phyloP scores from a whole-genome alignment of 2,888 invertebrate species.

The Endotricha flammealis region DNA sequence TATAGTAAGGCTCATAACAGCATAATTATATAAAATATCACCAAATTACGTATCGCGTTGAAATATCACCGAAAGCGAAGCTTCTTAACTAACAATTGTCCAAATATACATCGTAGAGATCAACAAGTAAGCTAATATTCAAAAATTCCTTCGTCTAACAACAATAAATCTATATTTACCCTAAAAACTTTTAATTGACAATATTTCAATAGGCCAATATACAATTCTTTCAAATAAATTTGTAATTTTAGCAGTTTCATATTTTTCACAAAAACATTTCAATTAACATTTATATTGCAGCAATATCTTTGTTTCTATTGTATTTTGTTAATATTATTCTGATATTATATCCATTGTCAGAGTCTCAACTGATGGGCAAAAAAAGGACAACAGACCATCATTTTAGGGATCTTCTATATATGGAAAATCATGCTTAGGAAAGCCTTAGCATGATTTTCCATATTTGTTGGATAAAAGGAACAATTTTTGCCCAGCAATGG shows the following conservation, averaged over 20 bases:
- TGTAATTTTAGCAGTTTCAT: background rate
- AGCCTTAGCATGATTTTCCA: too few species aligned
- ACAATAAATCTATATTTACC: conserved; percentile 15
- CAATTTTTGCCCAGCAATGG: too few species aligned
- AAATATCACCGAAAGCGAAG: conserved; percentile 61
- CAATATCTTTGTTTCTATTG: too few species aligned
- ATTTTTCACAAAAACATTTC: too few species aligned
- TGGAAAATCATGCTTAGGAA: too few species aligned
- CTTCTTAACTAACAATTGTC: conserved; percentile 39
- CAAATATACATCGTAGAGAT: conserved; percentile 58
- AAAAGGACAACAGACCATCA: too few species aligned
- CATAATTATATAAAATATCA: conserved; percentile 61
- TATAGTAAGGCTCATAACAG: conserved; percentile 60
- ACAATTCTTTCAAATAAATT: background rate
- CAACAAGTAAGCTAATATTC: conserved; percentile 52
- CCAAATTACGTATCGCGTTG: conserved; percentile 71
- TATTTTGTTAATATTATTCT: too few species aligned
- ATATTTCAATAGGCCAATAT: conserved; percentile 5
- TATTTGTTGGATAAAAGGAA: too few species aligned
- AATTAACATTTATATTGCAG: too few species aligned
- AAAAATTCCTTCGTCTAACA: conserved; percentile 20
- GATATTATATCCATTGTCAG: too few species aligned
- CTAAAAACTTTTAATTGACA: conserved; percentile 14
- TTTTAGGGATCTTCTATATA: too few species aligned
- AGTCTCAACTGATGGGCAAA: too few species aligned